These are phyloP conservation scores for Eptesicus fuscus DNA, from an alignment of 2,113 vertebrate genomes.

Conservation along the genomic window DNA sequence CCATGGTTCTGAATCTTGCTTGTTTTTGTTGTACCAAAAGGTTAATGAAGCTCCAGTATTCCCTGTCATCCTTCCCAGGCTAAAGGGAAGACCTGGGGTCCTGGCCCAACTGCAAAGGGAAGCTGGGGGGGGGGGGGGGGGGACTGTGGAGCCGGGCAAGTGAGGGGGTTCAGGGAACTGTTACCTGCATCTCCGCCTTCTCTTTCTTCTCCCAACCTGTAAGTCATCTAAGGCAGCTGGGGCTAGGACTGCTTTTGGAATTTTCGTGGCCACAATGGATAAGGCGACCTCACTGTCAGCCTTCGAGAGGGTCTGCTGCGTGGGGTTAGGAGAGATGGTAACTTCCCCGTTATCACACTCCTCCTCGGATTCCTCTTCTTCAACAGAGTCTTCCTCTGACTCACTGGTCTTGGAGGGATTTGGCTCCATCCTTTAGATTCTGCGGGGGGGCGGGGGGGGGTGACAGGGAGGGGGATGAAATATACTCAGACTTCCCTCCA, in stretches of 20 bases:
- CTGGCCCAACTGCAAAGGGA: not conserved
- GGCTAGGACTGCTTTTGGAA: constrained; percentile 24
- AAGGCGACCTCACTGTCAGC: not conserved
- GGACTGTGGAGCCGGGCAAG: not conserved
- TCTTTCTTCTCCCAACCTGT: constrained; percentile 69
- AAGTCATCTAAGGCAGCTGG: not conserved
- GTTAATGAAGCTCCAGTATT: not conserved
- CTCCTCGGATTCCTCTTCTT: constrained; percentile 73
- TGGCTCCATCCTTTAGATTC: constrained; percentile 68
- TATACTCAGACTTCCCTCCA: not conserved
- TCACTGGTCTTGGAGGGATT: constrained; percentile 53
- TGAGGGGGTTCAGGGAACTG: not conserved
- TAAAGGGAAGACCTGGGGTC: not conserved
- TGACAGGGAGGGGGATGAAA: not conserved
- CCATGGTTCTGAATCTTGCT: not conserved
- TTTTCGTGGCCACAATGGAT: constrained; percentile 42
- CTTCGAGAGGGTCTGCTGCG: constrained; percentile 21
- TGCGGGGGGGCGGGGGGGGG: not conserved
- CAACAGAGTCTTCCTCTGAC: constrained; percentile 66
- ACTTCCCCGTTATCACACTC: not conserved
- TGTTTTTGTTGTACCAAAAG: not conserved
- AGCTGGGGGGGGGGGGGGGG: not conserved
- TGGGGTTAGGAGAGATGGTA: not conserved
- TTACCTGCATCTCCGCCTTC: constrained; percentile 73
- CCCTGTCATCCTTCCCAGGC: not conserved